A percentile compares a stretch with the other conserved stretches of the same genome.
Evolutionary conservation across 30 jellyfish, hydroid and myxozoan genomes (phyloP).

Genomic region (Mastigias papua): DNA sequence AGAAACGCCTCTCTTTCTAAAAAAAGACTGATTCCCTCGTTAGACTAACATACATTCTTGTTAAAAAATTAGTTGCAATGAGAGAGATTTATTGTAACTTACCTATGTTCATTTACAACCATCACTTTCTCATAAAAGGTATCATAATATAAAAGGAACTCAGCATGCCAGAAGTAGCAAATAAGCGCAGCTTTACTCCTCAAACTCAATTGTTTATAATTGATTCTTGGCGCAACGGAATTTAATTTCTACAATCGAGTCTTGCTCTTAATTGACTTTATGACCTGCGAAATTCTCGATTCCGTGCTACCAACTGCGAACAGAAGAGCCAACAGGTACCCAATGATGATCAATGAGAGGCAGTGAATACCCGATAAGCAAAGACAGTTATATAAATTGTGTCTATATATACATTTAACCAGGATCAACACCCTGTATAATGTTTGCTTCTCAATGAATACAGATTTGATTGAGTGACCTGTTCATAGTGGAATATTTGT

Average conservation of each 20-base stretch:
- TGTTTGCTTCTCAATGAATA: background rate
- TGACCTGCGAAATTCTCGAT: conserved; percentile 43
- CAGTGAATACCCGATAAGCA: conserved; percentile 41
- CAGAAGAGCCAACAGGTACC: conserved; percentile 28
- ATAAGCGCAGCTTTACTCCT: background rate
- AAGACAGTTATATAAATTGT: conserved; percentile 24
- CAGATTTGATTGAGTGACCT: background rate
- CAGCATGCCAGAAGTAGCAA: background rate
- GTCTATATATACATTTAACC: conserved; percentile 21
- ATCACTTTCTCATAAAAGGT: background rate
- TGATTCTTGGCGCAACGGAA: background rate
- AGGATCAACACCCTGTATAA: background rate
- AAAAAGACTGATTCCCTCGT: background rate
- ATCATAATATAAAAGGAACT: background rate
- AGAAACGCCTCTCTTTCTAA: background rate
- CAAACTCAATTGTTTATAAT: background rate
- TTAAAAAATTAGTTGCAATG: background rate
- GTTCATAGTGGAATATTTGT: background rate
- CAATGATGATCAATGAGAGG: conserved; percentile 41
- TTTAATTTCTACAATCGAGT: background rate
- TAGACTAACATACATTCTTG: background rate
- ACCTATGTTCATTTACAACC: background rate
- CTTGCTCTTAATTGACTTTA: conserved; percentile 18
- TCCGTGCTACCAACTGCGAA: conserved; percentile 49
- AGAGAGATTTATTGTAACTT: background rate